A percentile compares a stretch with the other conserved stretches of the same genome.
These are phyloP conservation scores for Endotricha flammealis DNA, from an alignment of 2,888 invertebrate genomes.

Conservation along the genomic window DNA sequence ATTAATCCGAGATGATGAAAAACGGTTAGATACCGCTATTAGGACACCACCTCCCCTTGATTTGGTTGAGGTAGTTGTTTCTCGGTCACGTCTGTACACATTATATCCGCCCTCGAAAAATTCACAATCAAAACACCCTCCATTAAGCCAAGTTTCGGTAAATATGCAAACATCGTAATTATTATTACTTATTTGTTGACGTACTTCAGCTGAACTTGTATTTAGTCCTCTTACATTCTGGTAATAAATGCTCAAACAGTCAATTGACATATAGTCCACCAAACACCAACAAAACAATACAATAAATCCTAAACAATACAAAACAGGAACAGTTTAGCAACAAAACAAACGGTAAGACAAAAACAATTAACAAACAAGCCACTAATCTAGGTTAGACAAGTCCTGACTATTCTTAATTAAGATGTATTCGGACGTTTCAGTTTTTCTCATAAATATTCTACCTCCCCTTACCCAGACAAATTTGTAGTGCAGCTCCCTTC, in stretches of 20 bases:
- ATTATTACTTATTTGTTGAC: conserved; percentile 8
- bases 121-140: conserved; percentile 6
- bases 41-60: conserved; percentile 5
- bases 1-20: background rate
- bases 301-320: background rate
- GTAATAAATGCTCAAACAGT: background rate
- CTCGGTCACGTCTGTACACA: conserved; percentile 7
- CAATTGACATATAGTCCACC: background rate
- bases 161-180: conserved; percentile 8
- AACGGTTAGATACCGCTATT: background rate
- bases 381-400: conserved; percentile 9
- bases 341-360: conserved; percentile 1
- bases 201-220: conserved; percentile 4
- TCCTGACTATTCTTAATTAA: conserved; percentile 12
- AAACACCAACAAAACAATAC: background rate
- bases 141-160: conserved; percentile 10
- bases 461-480: conserved; percentile 18
- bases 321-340: conserved; percentile 1
- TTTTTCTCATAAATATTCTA: conserved; percentile 18
- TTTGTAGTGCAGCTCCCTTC: conserved; percentile 18
- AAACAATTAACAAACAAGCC: background rate
- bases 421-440: conserved; percentile 13
- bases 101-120: conserved; percentile 8
- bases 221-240: conserved; percentile 13
- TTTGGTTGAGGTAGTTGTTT: background rate